phyloP scores from a whole-genome alignment of 2,888 invertebrate genomes.

The Leuctra nigra region DNA sequence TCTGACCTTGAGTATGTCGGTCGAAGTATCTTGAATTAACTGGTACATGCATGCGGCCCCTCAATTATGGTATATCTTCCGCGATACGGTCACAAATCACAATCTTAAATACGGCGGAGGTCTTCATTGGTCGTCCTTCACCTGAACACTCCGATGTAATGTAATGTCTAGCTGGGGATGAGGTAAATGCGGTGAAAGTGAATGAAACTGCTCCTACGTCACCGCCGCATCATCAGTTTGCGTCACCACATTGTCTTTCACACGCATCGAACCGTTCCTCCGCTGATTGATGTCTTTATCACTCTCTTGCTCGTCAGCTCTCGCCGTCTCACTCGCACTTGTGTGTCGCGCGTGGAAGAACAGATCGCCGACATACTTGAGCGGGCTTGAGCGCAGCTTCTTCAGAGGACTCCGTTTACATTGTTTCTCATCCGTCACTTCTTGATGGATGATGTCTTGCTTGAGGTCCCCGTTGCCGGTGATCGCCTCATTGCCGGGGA shows the following conservation, averaged over 20 bases:
- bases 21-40: too few relatives aligned
- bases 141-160: too few relatives aligned
- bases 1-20: too few relatives aligned
- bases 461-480: slow-evolving; percentile 4
- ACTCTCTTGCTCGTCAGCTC: background rate
- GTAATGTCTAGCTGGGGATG: too few relatives aligned
- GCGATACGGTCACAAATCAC: too few relatives aligned
- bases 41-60: too few relatives aligned
- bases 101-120: too few relatives aligned
- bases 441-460: slow-evolving; percentile 3
- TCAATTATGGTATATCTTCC: too few relatives aligned
- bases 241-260: background rate
- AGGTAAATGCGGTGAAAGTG: background rate
- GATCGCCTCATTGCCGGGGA: slow-evolving; percentile 17
- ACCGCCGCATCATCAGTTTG: background rate
- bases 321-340: slow-evolving; percentile 28
- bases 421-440: slow-evolving; percentile 26
- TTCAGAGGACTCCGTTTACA: slow-evolving; percentile 35
- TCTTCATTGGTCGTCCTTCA: too few relatives aligned
- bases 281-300: background rate
- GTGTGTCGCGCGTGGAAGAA: slow-evolving; percentile 37
- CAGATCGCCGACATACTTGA: slow-evolving; percentile 43
- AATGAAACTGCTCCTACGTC: slow-evolving; percentile 1
- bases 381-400: slow-evolving; percentile 39
- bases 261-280: slow-evolving; percentile 2